Evolutionary conservation across 2,888 invertebrate genomes (phyloP), one percentile per base, ranked within the genome.

Genomic region (Priocnemis perturbator): DNA sequence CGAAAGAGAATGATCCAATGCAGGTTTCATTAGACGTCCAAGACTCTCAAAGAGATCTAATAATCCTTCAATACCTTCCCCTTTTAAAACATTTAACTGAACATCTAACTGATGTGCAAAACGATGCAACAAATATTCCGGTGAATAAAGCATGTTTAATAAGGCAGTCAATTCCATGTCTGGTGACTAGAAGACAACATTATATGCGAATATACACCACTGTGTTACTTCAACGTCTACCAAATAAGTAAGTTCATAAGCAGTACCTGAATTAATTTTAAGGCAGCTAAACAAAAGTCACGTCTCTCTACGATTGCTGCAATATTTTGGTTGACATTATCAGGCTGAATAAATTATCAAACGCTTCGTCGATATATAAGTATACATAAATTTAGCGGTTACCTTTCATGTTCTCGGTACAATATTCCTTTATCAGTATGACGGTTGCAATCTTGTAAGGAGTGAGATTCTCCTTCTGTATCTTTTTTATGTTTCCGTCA

Each of bases 371-470:
- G 62, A 64, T 58, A n/a, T n/a, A n/a, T 58, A 44, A 60, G 47
- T 3, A 21, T 19, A 37, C 17, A 26, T 3, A 4, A 15, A 50
- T 4, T 19, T 5, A 1, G n/a, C 17, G 20, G 4, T 3, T 79
- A 91, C 91, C 89, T 85, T 90, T 90, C 53, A 89, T 88, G 88
- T 92, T 92, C 79, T 94, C 91, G 79, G 93, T 90, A 60, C 94
- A 93, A 90, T 94, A 96, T 86, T 94, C 94, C 81, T 93, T 92
- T 52, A 96, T 94, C 82, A 96, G 91, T 65, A 95, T 92, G 3
- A 95, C 92, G 14, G 96, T 93, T 1, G 94, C 93, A 78, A 96
- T 92, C 91, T 95, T 95, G 83, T 96, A 95, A 0, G 96, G 95
- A 0, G 96, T 96, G 61, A 96, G 90, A 82, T 91, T 92, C 88